Evolutionary conservation across 2,113 vertebrate species (phyloP).

Genomic region (Empidonax alnorum): DNA sequence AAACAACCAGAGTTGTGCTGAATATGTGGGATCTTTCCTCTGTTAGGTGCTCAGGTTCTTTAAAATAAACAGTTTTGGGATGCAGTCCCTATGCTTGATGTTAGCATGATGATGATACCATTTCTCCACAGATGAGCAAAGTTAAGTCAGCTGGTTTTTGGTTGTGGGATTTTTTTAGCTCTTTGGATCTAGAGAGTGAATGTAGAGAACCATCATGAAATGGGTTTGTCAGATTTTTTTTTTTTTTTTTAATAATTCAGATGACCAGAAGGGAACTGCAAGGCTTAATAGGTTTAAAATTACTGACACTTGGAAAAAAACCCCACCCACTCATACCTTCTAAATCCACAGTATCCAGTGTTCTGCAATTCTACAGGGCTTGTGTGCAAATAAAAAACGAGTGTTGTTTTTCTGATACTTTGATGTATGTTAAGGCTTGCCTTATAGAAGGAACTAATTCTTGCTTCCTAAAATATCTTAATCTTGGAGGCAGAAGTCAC

Average conservation of each 20-base stretch:
- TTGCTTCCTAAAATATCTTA: not conserved
- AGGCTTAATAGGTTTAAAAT: not conserved
- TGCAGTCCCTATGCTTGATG: not conserved
- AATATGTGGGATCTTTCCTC: not conserved
- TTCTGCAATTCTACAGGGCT: not conserved
- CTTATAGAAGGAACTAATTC: not conserved
- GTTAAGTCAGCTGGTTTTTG: not conserved
- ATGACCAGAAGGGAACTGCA: not conserved
- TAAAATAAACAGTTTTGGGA: not conserved
- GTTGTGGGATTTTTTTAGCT: not conserved
- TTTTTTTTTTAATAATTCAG: not conserved
- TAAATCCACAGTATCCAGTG: not conserved
- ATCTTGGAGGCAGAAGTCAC: not conserved
- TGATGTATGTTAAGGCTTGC: not conserved
- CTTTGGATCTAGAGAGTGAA: not conserved
- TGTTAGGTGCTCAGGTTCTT: not conserved
- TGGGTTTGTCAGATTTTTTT: not conserved
- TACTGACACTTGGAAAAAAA: not conserved
- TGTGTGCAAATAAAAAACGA: not conserved
- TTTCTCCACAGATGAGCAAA: not conserved
- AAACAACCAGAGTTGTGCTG: not conserved
- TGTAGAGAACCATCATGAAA: not conserved
- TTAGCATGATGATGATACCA: not conserved
- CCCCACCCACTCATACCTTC: not conserved
- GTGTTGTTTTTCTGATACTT: not conserved